A percentile compares a stretch with the other conserved stretches of the same genome.
Evolutionary conservation across 1,140 invertebrate species (phyloP).

Genomic region (Scaptodrosophila lebanonensis): DNA sequence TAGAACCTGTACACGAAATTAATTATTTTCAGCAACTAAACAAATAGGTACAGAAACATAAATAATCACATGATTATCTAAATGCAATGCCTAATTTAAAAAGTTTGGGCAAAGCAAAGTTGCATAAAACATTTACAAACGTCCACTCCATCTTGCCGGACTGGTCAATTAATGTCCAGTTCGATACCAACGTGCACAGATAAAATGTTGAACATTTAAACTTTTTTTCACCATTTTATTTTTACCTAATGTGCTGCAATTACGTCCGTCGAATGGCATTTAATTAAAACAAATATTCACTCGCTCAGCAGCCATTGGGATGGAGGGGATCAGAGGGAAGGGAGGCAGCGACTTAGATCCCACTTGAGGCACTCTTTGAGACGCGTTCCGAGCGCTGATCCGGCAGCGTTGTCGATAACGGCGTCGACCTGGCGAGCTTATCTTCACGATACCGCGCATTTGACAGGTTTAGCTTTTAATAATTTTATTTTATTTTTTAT

Average conservation of each 20-base stretch:
- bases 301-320: slow-evolving; percentile 2
- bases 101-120: too few relatives aligned
- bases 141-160: slow-evolving; percentile 35
- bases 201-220: slow-evolving; percentile 52
- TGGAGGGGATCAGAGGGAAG: neutral
- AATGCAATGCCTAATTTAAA: too few relatives aligned
- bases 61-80: too few relatives aligned
- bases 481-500: too few relatives aligned
- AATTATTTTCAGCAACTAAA: too few relatives aligned
- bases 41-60: too few relatives aligned
- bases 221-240: slow-evolving; percentile 32
- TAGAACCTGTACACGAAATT: too few relatives aligned
- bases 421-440: slow-evolving; percentile 31
- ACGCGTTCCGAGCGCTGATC: slow-evolving; percentile 3
- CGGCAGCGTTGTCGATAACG: neutral
- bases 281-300: slow-evolving; percentile 66
- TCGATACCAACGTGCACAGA: slow-evolving; percentile 59
- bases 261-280: slow-evolving; percentile 60
- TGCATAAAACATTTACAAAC: too few relatives aligned
- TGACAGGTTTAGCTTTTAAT: slow-evolving; percentile 67
- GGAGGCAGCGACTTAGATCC: neutral
- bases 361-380: slow-evolving; percentile 14
- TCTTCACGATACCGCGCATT: slow-evolving; percentile 56
- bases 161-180: slow-evolving; percentile 66
- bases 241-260: slow-evolving; percentile 58